Conservation (phyloP, 2,113 vertebrate genomes). For the Naja naja region DNA sequence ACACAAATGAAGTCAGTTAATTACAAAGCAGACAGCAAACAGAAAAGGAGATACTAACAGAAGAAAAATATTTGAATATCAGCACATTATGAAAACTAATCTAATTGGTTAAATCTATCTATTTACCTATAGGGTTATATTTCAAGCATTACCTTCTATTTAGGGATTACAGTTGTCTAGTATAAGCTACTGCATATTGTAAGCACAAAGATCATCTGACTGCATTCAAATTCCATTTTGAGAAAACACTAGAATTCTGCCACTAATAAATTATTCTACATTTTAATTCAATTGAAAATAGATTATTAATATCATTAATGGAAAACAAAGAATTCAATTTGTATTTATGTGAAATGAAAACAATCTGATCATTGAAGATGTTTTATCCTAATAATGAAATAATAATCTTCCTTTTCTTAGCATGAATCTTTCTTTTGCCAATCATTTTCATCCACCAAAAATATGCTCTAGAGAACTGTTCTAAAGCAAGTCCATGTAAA, state of each 20-base stretch:
- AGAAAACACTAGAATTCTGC: not conserved
- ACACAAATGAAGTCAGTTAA: slow-evolving; percentile 32
- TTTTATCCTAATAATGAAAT: not conserved
- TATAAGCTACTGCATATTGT: not conserved
- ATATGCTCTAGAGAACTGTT: not conserved
- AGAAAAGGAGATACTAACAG: slow-evolving; percentile 59
- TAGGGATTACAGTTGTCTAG: not conserved
- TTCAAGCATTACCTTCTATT: not conserved
- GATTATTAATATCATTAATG: not conserved
- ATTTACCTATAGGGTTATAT: not conserved
- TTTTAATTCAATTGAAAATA: not conserved
- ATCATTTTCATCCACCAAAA: not conserved
- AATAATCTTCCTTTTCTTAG: not conserved
- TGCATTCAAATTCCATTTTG: not conserved
- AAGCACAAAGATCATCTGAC: not conserved
- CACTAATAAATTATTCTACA: not conserved
- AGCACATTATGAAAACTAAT: not conserved
- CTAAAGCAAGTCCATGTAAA: not conserved
- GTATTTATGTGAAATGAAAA: not conserved
- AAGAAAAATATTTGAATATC: slow-evolving; percentile 29
- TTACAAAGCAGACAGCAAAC: slow-evolving; percentile 44
- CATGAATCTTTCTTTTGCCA: not conserved
- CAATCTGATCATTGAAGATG: not conserved
- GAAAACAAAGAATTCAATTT: not conserved
- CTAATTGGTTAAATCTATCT: not conserved